Base-by-base conservation (phyloP, 2,797 vertebrate genomes). In the Naso thynnoides region DNA sequence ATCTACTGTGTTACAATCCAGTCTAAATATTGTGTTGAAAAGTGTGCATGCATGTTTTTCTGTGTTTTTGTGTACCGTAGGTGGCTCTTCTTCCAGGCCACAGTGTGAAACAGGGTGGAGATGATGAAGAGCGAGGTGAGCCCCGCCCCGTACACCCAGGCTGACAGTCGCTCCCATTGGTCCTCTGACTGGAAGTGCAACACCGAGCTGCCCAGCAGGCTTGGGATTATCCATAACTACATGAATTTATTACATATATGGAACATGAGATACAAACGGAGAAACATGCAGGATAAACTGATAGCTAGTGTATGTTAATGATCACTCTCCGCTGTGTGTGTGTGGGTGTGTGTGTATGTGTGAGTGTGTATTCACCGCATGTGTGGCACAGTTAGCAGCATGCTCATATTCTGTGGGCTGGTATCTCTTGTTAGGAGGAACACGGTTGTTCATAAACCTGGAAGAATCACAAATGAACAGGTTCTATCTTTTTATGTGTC, bases 371-470 rank as follows among this genome's bases (percentile, higher is more conserved):
- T 95, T 96, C 91, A 98, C 98, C 62, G 97, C 97, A 0, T 98
- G 97, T 2, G 97, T 98, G 81, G 96, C 96, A 81, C 96, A 98
- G 91, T 98, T 98, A 6, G 98, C 98, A 0, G 96, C 98, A 0
- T 99, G 98, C 80, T 98, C 98, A 0, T 98, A 98, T 42, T 98
- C 96, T 0, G 98, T 99, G 18, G 97, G 98, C 87, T 96, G 97
- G 92, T 98, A 99, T 91, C 98, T 93, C 94, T 96, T 90, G 93
- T 96, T 95, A 73, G 97, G 91, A 0, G 98, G 97, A 83, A 97
- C 98, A 4, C 96, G 95, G 86, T 94, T 96, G 89, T 99, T 99
- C 98, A 98, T 98, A 93, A 97, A 98, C 94, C 97, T 99, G 91
- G 18, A 80, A 85, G 76, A 41, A 65, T 47, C 29, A 89, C 14